Evolutionary conservation across 1,140 invertebrate species (phyloP), one percentile per base, ranked within the genome.

Genomic region (Procambarus clarkii): DNA sequence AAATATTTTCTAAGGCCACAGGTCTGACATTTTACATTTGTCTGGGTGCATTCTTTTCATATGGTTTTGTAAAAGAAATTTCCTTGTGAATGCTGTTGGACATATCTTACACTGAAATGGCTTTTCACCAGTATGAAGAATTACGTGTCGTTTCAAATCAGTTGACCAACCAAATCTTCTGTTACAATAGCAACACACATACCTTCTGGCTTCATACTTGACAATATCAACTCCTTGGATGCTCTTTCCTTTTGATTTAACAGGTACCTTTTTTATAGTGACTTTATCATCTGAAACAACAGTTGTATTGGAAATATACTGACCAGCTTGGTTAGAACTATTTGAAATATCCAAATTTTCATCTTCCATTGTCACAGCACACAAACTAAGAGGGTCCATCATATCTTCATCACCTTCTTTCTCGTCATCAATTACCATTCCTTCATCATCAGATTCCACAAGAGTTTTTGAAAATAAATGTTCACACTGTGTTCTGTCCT

Each of bases 281-380:
- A 83, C 85, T 45, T 91, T 87, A 50, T 87, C 90, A 54, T 48
- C n/a, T 46, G 84, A 74, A 34, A 46, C 50, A 18, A 64, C 24
- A n/a, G 88, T 21, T 8, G 60, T 46, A 48, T 64, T 85, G 18
- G 45, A 48, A 87, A 46, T 91, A 15, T 77, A 71, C 58, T 83
- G 74, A 21, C 71, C 48, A 69, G 84, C 50, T 34, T 80, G 76
- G 54, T 54, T 91, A n/a, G 64, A 50, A 77, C 64, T 81, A 58
- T 82, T 83, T 77, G 88, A 82, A 44, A 60, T 69, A n/a, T 90
- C 91, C 44, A 85, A 24, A 60, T 90, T 81, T 34, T 93, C 92
- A 83, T 93, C 92, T 58, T 93, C 92, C 91, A 93, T 93, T 18
- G 92, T 92, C 13, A 93, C 92, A 77, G 92, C 91, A 82, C 92